A percentile compares a stretch with the other conserved stretches of the same genome.
Conservation (phyloP, 2,888 invertebrate genomes). For the Macrosoma leucophasiata region DNA sequence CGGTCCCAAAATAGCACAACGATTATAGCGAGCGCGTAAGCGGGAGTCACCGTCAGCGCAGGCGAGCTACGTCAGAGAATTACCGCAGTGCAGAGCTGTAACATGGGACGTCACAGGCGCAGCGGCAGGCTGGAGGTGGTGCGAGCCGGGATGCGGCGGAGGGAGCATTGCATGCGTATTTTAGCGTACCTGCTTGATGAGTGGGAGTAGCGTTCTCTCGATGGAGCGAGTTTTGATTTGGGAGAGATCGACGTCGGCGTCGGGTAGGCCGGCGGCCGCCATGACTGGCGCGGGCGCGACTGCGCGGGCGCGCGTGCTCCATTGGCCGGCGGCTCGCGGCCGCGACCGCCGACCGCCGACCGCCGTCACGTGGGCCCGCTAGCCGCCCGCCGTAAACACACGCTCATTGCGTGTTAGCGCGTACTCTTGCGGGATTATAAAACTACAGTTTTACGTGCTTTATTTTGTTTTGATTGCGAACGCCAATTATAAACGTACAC, state of each 20-base stretch:
- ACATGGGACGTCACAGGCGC: constrained; percentile 22
- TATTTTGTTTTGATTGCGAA: constrained; percentile 53
- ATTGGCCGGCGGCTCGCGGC: constrained; percentile 40
- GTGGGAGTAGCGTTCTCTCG: constrained; percentile 94
- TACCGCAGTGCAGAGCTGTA: constrained; percentile 24
- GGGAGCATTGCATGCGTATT: constrained; percentile 34
- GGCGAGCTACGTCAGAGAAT: constrained; percentile 51
- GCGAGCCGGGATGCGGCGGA: constrained; percentile 21
- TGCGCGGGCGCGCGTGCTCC: constrained; percentile 52
- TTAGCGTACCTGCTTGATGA: constrained; percentile 91
- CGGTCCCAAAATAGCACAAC: constrained; percentile 57
- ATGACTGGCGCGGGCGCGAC: constrained; percentile 73
- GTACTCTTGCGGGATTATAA: constrained; percentile 51
- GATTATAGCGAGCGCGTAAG: constrained; percentile 56
- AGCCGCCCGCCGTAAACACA: constrained; percentile 24
- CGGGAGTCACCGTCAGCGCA: constrained; percentile 44
- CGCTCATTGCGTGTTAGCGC: constrained; percentile 45
- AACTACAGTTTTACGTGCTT: constrained; percentile 51
- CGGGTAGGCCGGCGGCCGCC: constrained; percentile 77
- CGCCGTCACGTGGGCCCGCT: constrained; percentile 28
- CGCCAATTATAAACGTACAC: constrained; percentile 37
- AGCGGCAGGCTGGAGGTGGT: constrained; percentile 19
- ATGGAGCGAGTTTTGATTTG: constrained; percentile 96
- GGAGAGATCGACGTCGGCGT: constrained; percentile 75
- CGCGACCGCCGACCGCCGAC: constrained; percentile 29